phyloP scores from a whole-genome alignment of 2,888 invertebrate species.

The Ochropacha duplaris region DNA sequence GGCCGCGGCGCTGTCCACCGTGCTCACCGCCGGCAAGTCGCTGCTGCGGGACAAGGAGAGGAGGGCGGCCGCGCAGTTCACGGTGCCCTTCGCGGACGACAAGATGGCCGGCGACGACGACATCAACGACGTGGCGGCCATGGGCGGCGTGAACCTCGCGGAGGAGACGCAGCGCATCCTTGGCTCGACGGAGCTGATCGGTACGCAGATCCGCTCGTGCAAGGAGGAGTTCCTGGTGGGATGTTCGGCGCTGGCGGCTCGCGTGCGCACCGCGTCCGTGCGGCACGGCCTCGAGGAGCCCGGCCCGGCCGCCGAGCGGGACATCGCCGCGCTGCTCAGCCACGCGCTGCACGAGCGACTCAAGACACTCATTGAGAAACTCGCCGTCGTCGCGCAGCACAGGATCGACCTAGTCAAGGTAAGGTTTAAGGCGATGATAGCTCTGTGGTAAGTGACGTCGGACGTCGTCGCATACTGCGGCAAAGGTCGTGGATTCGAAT shows the following conservation, averaged over 20 bases:
- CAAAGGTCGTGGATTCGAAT: too few species aligned
- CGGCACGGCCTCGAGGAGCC: constrained; percentile 93
- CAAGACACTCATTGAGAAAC: constrained; percentile 94
- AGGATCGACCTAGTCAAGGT: constrained; percentile 96
- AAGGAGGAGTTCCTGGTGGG: constrained; percentile 96
- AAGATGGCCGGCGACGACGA: constrained; percentile 93
- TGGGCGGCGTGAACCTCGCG: constrained; percentile 98
- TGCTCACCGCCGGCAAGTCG: constrained; percentile 81
- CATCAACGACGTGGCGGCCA: constrained; percentile 99
- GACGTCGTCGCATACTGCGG: too few species aligned
- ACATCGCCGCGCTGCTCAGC: constrained; percentile 94
- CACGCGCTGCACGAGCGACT: constrained; percentile 97
- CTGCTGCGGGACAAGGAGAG: constrained; percentile 90
- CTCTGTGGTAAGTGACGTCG: too few species aligned
- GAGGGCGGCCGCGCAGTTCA: constrained; percentile 71
- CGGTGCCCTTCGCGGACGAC: constrained; percentile 69
- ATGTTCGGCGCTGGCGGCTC: constrained; percentile 88
- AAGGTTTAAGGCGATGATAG: too few species aligned
- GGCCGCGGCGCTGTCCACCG: constrained; percentile 57
- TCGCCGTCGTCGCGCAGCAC: constrained; percentile 97
- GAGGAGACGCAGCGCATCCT: constrained; percentile 98
- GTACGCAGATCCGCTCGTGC: constrained; percentile 93
- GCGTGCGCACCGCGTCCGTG: constrained; percentile 89
- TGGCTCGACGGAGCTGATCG: constrained; percentile 94
- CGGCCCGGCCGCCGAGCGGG: constrained; percentile 87